A percentile compares a stretch with the other conserved stretches of the same genome.
These are phyloP conservation scores for Nomada ruficornis DNA, from an alignment of 2,888 invertebrate genomes.

Conservation along the genomic window DNA sequence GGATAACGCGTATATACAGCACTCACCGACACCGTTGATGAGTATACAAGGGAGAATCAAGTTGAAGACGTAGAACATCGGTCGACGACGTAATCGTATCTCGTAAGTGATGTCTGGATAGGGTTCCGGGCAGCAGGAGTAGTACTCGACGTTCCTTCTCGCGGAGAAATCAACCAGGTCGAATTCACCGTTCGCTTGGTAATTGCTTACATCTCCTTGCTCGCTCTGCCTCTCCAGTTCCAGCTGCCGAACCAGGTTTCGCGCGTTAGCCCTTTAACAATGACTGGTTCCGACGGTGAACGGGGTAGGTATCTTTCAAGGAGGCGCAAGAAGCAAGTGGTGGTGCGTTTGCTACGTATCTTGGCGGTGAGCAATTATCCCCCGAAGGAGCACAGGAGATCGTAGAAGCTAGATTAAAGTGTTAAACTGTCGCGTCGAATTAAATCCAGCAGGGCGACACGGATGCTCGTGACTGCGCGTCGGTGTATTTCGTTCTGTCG, in stretches of 20 bases:
- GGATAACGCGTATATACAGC: too few relatives aligned
- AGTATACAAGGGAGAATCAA: conserved; percentile 93
- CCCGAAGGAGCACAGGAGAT: neutral
- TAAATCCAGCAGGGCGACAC: conserved; percentile 22
- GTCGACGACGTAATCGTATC: conserved; percentile 90
- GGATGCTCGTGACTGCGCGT: conserved; percentile 35
- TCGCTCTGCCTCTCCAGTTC: conserved; percentile 91
- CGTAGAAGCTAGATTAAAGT: conserved; percentile 13
- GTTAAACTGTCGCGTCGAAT: conserved; percentile 36
- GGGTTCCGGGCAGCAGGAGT: conserved; percentile 92
- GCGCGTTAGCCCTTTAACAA: neutral
- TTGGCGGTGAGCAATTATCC: conserved; percentile 11
- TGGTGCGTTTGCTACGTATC: neutral
- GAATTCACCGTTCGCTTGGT: conserved; percentile 96
- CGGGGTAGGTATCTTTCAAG: neutral
- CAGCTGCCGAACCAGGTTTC: conserved; percentile 85
- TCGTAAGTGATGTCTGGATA: conserved; percentile 94
- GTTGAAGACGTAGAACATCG: conserved; percentile 94
- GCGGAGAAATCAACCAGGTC: conserved; percentile 92
- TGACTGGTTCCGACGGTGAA: neutral
- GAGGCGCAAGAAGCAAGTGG: neutral
- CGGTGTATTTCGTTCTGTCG: conserved; percentile 16
- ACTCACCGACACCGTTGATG: conserved; percentile 92
- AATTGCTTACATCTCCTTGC: conserved; percentile 94
- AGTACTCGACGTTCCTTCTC: conserved; percentile 89